A percentile compares a stretch with the other conserved stretches of the same genome.
Evolutionary conservation across 2,888 invertebrate species (phyloP).

Genomic region (Ophion slaviceki): DNA sequence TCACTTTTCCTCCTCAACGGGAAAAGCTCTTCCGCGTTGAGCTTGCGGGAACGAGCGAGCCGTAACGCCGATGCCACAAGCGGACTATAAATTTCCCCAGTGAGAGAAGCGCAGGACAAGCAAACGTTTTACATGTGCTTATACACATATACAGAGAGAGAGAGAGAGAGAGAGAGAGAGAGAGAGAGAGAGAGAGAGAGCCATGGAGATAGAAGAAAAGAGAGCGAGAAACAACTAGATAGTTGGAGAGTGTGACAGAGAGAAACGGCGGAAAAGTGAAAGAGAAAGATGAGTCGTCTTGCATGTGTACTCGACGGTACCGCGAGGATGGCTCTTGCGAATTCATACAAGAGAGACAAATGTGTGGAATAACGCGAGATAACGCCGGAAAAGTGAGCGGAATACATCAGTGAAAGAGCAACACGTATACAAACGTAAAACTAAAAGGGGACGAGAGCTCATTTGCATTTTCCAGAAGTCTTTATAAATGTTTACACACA

Average conservation of each 20-base stretch:
- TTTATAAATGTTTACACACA: constrained; percentile 36
- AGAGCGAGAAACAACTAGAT: background rate
- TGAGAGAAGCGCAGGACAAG: constrained; percentile 63
- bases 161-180: constrained; percentile 11
- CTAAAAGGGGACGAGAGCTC: constrained; percentile 55
- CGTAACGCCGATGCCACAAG: constrained; percentile 68
- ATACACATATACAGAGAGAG: constrained; percentile 16
- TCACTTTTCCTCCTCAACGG: constrained; percentile 20
- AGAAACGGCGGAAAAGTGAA: constrained; percentile 6
- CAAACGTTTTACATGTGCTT: constrained; percentile 36
- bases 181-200: background rate
- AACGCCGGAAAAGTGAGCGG: constrained; percentile 44
- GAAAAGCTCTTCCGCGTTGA: constrained; percentile 57
- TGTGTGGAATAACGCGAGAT: constrained; percentile 54
- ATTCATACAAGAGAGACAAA: constrained; percentile 44
- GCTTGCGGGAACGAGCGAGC: constrained; percentile 64
- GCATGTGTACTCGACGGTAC: constrained; percentile 33
- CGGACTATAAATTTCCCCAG: constrained; percentile 75
- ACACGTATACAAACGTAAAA: constrained; percentile 21
- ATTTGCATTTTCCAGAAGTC: constrained; percentile 75
- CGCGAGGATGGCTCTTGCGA: constrained; percentile 32
- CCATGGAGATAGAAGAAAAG: background rate
- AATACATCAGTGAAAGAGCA: constrained; percentile 28
- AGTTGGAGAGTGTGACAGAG: background rate
- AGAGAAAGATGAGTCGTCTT: constrained; percentile 31